Conservation (phyloP, 2,797 vertebrate species). For the Enteromius paludinosus region DNA sequence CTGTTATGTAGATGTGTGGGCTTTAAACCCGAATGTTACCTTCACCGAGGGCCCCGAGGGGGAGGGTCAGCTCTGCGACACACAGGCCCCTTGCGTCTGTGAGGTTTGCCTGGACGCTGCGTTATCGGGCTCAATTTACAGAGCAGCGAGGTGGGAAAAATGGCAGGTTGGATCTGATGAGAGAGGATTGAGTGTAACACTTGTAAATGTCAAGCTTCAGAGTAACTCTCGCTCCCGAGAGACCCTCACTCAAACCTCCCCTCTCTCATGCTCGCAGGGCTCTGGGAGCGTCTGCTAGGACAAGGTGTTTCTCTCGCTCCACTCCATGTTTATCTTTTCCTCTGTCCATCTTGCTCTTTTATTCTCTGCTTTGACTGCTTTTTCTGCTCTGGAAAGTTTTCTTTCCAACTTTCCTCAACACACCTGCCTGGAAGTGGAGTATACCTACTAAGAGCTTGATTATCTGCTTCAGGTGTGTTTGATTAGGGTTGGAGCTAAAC, state of each 20-base stretch:
- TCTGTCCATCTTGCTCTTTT: conserved; percentile 2
- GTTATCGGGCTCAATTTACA: conserved; percentile 39
- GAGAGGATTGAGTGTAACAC: conserved; percentile 46
- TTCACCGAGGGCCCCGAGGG: not conserved
- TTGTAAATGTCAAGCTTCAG: conserved; percentile 57
- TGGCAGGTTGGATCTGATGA: conserved; percentile 52
- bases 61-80: not conserved
- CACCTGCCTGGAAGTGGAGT: too few relatives aligned
- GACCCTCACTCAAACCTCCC: conserved; percentile 47
- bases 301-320: conserved; percentile 6
- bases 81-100: not conserved
- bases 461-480: too few relatives aligned
- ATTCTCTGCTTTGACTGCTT: conserved; percentile 8
- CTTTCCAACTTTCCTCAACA: too few relatives aligned
- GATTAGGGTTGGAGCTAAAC: too few relatives aligned
- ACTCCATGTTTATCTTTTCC: conserved; percentile 29
- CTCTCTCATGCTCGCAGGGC: conserved; percentile 12
- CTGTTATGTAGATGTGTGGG: conserved; percentile 13
- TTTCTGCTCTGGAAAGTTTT: not conserved
- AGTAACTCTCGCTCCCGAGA: conserved; percentile 49
- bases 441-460: too few relatives aligned
- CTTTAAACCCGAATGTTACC: conserved; percentile 12
- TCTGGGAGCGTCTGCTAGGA: conserved; percentile 22
- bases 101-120: not conserved
- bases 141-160: conserved; percentile 23